Conservation (phyloP, 2,797 vertebrate species). For the Poecilia gillii region DNA sequence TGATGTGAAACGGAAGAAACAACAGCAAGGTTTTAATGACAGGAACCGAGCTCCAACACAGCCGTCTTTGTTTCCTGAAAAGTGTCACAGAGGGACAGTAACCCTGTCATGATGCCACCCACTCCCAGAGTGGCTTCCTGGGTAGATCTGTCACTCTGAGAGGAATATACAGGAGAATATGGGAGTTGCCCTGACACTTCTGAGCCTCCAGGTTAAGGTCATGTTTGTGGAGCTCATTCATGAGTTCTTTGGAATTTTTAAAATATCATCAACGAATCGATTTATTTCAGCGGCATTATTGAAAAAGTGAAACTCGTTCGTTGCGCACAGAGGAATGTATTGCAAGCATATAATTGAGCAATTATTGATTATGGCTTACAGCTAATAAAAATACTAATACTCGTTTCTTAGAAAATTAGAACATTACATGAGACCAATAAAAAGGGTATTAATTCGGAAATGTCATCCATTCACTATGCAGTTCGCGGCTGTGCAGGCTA, state of each 20-base stretch:
- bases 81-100: slow-evolving; percentile 13
- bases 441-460: background rate
- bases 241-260: slow-evolving; percentile 4
- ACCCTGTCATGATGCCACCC: slow-evolving; percentile 39
- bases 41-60: slow-evolving; percentile 31
- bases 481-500: too few relatives aligned
- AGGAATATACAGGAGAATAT: slow-evolving; percentile 53
- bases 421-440: background rate
- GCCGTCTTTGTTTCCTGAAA: slow-evolving; percentile 23
- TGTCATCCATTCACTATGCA: too few relatives aligned
- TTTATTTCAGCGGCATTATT: background rate
- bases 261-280: background rate
- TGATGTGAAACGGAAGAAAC: background rate
- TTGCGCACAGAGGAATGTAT: background rate
- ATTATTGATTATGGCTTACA: background rate
- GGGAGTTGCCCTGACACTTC: slow-evolving; percentile 26
- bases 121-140: slow-evolving; percentile 39
- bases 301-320: background rate
- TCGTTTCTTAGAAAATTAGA: background rate
- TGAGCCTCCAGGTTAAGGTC: slow-evolving; percentile 27
- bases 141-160: slow-evolving; percentile 44
- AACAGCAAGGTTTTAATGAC: slow-evolving; percentile 13
- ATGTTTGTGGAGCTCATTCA: slow-evolving; percentile 33
- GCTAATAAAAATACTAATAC: background rate
- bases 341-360: background rate